Evolutionary conservation across 2,888 invertebrate genomes (phyloP), one percentile per base, ranked within the genome.

Genomic region (Nasonia oneida): DNA sequence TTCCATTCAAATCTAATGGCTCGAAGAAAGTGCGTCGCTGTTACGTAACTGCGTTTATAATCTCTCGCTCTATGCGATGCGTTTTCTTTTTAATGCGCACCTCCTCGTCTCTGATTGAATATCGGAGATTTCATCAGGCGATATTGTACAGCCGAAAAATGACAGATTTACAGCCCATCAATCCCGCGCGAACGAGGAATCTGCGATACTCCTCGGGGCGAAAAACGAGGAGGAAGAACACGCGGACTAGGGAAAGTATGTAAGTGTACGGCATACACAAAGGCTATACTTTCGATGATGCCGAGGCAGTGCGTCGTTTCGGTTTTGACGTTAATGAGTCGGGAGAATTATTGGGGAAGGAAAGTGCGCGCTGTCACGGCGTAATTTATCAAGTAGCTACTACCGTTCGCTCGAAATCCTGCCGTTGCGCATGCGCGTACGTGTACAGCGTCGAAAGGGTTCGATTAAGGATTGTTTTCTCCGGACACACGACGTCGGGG

Each of bases 281-380:
- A 53, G 53, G 53, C 53, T 53, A 42, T 42, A 42, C 42, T 42
- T 42, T 64, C 29, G 29, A 64, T 64, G 64, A 64, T 64, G 64
- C 29, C 23, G n/a, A 64, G 29, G 29, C 23, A 64, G 29, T 29
- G 29, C 64, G 64, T 64, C 64, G 64, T 64, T 64, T 64, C 29
- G 12, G 64, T 64, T 64, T 64, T 64, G 64, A 64, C 64, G 29
- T 64, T 64, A 64, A 64, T 64, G 64, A 64, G 64, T 29, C 29
- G 14, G 4, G 29, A 64, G 64, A 64, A 64, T 64, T 64, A 64
- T 64, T 64, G 29, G 64, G 8, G 64, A 64, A 64, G 29, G 64
- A 64, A 64, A 64, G 64, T 64, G 57, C n/a, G 29, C 29, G 64
- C 29, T 64, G 29, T 64, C 64, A 64, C 64, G 64, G 12, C 10